Conservation (phyloP, 2,113 vertebrate genomes). For the Mus pahari region DNA sequence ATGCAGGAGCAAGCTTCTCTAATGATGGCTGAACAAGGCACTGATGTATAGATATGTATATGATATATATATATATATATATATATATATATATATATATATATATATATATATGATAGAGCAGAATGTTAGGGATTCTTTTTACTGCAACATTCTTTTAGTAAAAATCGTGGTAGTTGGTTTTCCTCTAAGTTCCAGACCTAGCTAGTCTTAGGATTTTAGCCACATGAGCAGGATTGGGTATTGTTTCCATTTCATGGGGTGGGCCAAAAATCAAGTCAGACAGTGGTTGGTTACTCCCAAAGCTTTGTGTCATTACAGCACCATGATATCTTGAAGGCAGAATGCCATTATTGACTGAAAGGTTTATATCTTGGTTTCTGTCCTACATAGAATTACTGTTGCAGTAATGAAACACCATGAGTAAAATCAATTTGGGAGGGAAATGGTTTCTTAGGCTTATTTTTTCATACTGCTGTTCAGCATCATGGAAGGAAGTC, state of each 20-base stretch:
- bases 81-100: too few species aligned
- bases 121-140: neutral
- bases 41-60: too few species aligned
- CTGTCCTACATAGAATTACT: neutral
- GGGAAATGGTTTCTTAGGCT: neutral
- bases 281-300: neutral
- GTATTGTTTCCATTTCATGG: neutral
- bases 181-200: neutral
- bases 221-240: neutral
- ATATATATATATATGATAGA: too few species aligned
- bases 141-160: neutral
- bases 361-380: neutral
- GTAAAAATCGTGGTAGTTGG: neutral
- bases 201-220: neutral
- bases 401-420: neutral
- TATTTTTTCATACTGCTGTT: neutral
- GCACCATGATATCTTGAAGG: neutral
- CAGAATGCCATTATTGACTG: neutral
- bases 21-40: neutral
- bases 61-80: too few species aligned
- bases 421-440: neutral
- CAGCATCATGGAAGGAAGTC: neutral
- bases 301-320: neutral
- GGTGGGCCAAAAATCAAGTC: neutral
- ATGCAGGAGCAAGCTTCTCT: neutral